Evolutionary conservation across 2,797 vertebrate species (phyloP).

Genomic region (Emys orbicularis): DNA sequence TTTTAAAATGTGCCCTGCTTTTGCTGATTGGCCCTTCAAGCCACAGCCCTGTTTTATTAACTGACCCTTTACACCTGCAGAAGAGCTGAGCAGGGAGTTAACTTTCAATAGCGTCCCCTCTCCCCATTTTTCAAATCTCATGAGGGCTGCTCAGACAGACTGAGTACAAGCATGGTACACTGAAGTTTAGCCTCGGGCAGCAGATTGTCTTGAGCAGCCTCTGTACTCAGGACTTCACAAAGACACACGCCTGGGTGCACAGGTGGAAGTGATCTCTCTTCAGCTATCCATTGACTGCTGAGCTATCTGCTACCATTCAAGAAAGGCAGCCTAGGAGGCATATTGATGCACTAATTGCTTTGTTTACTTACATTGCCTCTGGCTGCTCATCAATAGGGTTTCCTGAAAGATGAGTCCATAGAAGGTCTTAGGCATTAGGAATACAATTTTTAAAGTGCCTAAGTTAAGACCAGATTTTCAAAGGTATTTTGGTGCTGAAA

Average conservation of each 20-base stretch:
- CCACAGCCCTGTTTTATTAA: neutral
- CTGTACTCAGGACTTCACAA: neutral
- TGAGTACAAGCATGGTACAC: neutral
- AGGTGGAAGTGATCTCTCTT: constrained; percentile 17
- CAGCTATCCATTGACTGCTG: neutral
- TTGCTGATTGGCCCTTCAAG: neutral
- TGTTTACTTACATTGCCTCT: neutral
- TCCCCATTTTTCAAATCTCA: neutral
- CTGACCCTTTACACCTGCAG: neutral
- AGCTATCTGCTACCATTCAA: neutral
- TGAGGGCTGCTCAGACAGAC: neutral
- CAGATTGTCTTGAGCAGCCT: constrained; percentile 3
- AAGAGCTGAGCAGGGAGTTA: neutral
- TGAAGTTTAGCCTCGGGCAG: neutral
- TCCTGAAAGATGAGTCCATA: neutral
- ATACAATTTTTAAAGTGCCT: neutral
- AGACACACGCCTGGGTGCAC: neutral
- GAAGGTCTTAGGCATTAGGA: neutral
- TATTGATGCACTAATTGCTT: neutral
- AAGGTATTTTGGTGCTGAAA: constrained; percentile 10
- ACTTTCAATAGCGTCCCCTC: neutral
- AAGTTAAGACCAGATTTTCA: neutral
- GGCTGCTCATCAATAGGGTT: neutral
- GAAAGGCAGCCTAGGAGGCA: neutral
- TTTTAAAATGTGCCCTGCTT: neutral